Evolutionary conservation across 2,797 vertebrate genomes (phyloP).

Genomic region (Neosilurus hyrtlii): DNA sequence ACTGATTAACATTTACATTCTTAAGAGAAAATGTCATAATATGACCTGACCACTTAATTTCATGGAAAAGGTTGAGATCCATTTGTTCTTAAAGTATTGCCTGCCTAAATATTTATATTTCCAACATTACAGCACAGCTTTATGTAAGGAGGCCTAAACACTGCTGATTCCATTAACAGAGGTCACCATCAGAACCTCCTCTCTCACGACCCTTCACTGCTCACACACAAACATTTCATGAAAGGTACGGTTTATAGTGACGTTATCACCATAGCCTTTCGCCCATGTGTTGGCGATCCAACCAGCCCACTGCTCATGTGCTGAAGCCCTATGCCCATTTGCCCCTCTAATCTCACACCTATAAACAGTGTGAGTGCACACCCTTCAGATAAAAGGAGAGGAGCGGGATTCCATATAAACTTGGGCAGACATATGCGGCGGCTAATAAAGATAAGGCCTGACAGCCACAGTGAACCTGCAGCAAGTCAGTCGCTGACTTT

Average conservation of each 20-base stretch:
- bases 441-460: conserved; percentile 90
- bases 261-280: conserved; percentile 8
- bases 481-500: conserved; percentile 69
- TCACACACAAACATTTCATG: conserved; percentile 52
- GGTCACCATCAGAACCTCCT: conserved; percentile 54
- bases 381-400: conserved; percentile 78
- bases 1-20: conserved; percentile 55
- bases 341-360: conserved; percentile 57
- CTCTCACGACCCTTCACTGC: conserved; percentile 57
- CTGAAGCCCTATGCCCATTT: conserved; percentile 43
- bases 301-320: conserved; percentile 33
- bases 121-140: conserved; percentile 58
- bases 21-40: conserved; percentile 43
- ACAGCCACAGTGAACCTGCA: conserved; percentile 67
- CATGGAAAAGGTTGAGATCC: conserved; percentile 53
- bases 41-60: conserved; percentile 49
- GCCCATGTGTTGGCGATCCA: conserved; percentile 38
- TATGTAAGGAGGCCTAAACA: conserved; percentile 61
- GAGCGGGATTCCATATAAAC: conserved; percentile 73
- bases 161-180: conserved; percentile 58
- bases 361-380: conserved; percentile 80
- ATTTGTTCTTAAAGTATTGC: conserved; percentile 61
- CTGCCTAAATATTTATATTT: conserved; percentile 67
- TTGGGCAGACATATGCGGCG: conserved; percentile 81
- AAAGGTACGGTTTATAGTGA: conserved; percentile 36